Evolutionary conservation across 1,140 invertebrate genomes (phyloP).

Genomic region (Drosophila sturtevanti): DNA sequence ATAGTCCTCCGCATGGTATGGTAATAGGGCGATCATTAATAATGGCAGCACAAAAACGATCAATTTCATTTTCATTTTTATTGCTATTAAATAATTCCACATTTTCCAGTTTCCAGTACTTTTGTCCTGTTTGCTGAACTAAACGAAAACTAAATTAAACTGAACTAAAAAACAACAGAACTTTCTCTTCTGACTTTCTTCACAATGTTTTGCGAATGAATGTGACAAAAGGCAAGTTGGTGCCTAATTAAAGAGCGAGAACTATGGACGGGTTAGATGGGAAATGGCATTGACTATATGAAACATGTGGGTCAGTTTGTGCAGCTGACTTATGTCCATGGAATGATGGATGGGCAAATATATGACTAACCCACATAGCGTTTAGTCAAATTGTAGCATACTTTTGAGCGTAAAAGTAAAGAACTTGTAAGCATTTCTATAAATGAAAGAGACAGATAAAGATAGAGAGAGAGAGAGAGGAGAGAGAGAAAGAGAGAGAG

Average conservation of each 20-base stretch:
- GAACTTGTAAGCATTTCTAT: no score
- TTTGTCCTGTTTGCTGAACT: no score
- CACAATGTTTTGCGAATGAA: neutral
- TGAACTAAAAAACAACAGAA: no score
- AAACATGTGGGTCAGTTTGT: slow-evolving; percentile 66
- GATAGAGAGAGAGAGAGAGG: no score
- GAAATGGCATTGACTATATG: neutral
- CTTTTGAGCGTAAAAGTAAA: slow-evolving; percentile 41
- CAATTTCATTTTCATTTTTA: no score
- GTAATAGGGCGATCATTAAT: slow-evolving; percentile 11
- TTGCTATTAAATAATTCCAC: neutral
- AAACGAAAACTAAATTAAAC: no score
- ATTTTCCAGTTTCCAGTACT: neutral
- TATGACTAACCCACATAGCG: slow-evolving; percentile 57
- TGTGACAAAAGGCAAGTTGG: neutral
- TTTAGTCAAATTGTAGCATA: slow-evolving; percentile 37
- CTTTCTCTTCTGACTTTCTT: no score
- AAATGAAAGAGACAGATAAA: no score
- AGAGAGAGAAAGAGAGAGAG: no score
- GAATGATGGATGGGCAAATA: slow-evolving; percentile 31
- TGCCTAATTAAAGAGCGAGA: slow-evolving; percentile 10
- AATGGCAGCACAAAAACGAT: neutral
- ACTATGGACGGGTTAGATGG: neutral
- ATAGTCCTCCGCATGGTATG: slow-evolving; percentile 31
- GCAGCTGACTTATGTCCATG: slow-evolving; percentile 54